phyloP scores from a whole-genome alignment of 2,888 invertebrate species.

The Dermolepida albohirtum region DNA sequence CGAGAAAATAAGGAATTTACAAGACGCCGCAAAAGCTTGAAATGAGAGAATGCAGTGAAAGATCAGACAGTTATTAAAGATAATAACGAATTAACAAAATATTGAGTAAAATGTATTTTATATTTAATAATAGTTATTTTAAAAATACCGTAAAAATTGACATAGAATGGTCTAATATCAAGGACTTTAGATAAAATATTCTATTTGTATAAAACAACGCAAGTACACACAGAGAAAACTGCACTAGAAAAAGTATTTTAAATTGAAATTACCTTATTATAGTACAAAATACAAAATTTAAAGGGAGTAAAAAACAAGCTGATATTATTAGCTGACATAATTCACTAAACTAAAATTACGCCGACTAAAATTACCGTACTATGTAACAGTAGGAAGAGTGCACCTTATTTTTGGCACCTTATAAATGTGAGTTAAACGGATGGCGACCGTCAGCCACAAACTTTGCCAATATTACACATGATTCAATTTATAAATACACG shows the following conservation, averaged over 20 bases:
- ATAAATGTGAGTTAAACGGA: conserved; percentile 31
- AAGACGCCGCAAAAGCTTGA: too few relatives aligned
- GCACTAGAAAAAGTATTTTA: neutral
- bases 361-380: conserved; percentile 26
- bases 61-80: too few relatives aligned
- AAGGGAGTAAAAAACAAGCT: conserved; percentile 6
- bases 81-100: too few relatives aligned
- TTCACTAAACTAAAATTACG: conserved; percentile 25
- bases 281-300: neutral
- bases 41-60: too few relatives aligned
- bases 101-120: too few relatives aligned
- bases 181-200: too few relatives aligned
- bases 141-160: too few relatives aligned
- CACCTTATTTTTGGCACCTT: conserved; percentile 36
- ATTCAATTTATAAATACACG: conserved; percentile 38
- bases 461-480: conserved; percentile 37
- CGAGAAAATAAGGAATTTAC: too few relatives aligned
- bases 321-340: conserved; percentile 37
- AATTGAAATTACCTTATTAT: conserved; percentile 13
- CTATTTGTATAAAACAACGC: too few relatives aligned
- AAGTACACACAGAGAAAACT: too few relatives aligned
- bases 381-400: conserved; percentile 34
- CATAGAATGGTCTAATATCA: too few relatives aligned
- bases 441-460: conserved; percentile 27
- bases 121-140: too few relatives aligned